Conservation (phyloP, 64 coral and sea anemone species). For the Astreopora myriophthalma region DNA sequence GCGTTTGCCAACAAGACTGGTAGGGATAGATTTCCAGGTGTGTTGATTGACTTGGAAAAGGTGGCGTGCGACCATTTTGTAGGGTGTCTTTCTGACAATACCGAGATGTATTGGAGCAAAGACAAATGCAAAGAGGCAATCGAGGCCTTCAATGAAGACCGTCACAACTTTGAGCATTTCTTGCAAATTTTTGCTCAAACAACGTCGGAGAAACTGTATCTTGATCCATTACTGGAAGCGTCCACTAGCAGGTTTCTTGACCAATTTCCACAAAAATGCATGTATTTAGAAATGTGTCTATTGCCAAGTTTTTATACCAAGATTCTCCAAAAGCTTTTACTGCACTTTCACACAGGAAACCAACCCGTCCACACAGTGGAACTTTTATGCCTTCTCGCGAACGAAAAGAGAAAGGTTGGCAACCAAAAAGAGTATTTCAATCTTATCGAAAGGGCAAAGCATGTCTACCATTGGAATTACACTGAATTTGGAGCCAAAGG, state of each 20-base stretch:
- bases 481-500: background rate
- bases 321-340: background rate
- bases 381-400: constrained; percentile 22
- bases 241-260: background rate
- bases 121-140: constrained; percentile 59
- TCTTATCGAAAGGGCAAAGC: background rate
- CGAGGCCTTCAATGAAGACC: constrained; percentile 29
- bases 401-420: constrained; percentile 53
- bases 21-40: background rate
- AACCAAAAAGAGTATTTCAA: background rate
- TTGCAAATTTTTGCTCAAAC: background rate
- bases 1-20: constrained; percentile 9
- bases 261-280: constrained; percentile 8
- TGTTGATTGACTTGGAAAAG: background rate
- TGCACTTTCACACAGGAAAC: background rate
- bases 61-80: constrained; percentile 26
- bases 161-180: constrained; percentile 49
- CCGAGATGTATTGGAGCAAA: constrained; percentile 44
- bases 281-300: constrained; percentile 52
- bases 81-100: background rate
- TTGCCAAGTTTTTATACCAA: constrained; percentile 7
- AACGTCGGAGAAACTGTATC: background rate
- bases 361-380: background rate
- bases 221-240: constrained; percentile 6
- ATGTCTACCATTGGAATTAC: background rate